Conservation (phyloP, 1,140 invertebrate species). For the Drosophila subpulchrella region DNA sequence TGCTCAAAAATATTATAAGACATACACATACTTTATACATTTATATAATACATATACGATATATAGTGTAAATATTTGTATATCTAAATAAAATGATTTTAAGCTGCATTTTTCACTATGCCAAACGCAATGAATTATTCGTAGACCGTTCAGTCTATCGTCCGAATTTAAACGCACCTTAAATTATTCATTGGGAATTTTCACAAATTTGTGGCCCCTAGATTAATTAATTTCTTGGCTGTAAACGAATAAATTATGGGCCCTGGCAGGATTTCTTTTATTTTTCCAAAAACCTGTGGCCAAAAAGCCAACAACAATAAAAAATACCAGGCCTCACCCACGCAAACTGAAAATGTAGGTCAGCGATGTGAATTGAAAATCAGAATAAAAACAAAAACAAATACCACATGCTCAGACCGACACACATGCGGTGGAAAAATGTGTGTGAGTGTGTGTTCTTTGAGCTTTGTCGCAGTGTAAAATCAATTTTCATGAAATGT, state of each 20-base stretch:
- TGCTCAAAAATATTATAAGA: neutral
- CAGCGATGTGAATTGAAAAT: conserved; percentile 75
- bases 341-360: conserved; percentile 64
- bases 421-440: conserved; percentile 8
- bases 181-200: conserved; percentile 35
- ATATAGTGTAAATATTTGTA: neutral
- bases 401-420: conserved; percentile 31
- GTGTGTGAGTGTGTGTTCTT: conserved; percentile 36
- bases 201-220: conserved; percentile 28
- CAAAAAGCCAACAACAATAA: conserved; percentile 18
- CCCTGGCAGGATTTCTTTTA: conserved; percentile 34
- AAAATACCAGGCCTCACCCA: conserved; percentile 32
- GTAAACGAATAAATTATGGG: conserved; percentile 57
- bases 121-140: conserved; percentile 22
- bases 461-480: conserved; percentile 71
- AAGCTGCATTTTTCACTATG: conserved; percentile 3
- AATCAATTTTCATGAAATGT: conserved; percentile 81
- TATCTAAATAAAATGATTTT: neutral
- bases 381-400: conserved; percentile 56
- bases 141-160: conserved; percentile 11
- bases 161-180: conserved; percentile 15
- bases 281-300: conserved; percentile 45
- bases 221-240: conserved; percentile 61
- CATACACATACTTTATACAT: too few relatives aligned
- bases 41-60: too few relatives aligned